A percentile compares a stretch with the other conserved stretches of the same genome.
Evolutionary conservation across 2,888 invertebrate species (phyloP).

Genomic region (Tipula lateralis): DNA sequence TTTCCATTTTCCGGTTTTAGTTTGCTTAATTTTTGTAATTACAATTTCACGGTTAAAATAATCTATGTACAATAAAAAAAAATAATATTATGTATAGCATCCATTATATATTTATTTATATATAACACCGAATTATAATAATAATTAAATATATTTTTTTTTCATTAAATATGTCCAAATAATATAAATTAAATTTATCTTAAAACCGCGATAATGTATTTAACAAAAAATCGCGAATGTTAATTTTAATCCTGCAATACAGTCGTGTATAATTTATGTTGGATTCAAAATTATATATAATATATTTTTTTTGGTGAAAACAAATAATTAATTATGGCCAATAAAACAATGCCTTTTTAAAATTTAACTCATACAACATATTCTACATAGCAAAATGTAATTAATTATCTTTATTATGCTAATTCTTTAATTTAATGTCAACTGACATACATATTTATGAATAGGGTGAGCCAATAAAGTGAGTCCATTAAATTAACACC

Average conservation of each 20-base stretch:
- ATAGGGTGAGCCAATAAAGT: too few relatives aligned
- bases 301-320: background rate
- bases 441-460: background rate
- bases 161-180: background rate
- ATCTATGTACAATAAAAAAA: background rate
- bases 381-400: too few relatives aligned
- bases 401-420: background rate
- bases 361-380: background rate
- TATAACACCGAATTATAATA: background rate
- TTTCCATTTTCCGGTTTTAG: background rate
- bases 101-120: background rate
- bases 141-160: background rate
- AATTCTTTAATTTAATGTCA: background rate
- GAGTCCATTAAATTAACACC: too few relatives aligned
- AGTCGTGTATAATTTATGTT: background rate
- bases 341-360: background rate
- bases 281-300: background rate
- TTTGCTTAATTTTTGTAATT: slow-evolving; percentile 11
- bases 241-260: background rate
- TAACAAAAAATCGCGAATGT: background rate
- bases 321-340: background rate
- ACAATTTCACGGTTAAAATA: slow-evolving; percentile 15
- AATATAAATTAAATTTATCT: slow-evolving; percentile 19
- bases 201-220: background rate
- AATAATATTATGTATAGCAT: background rate